These are phyloP conservation scores for Drosophila robusta DNA, from an alignment of 2,888 invertebrate genomes.

Conservation along the genomic window DNA sequence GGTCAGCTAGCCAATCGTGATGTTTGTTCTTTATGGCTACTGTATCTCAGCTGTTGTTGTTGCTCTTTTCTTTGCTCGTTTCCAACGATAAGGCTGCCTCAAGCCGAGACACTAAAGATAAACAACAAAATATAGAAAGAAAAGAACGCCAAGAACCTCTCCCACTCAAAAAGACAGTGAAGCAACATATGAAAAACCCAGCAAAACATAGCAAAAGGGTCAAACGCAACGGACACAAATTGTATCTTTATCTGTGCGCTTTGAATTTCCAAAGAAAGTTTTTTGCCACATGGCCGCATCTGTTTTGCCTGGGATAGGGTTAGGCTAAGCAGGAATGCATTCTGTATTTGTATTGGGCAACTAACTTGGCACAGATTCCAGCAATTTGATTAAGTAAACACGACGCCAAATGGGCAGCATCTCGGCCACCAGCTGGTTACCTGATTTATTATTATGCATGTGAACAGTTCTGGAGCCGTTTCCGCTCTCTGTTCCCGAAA, in stretches of 20 bases:
- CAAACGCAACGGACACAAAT: conserved; percentile 42
- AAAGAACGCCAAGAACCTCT: conserved; percentile 27
- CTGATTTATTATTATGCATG: conserved; percentile 64
- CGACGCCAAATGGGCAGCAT: conserved; percentile 45
- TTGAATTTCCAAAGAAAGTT: conserved; percentile 26
- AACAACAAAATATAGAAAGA: conserved; percentile 14
- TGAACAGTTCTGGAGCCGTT: conserved; percentile 52
- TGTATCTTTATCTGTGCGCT: conserved; percentile 4
- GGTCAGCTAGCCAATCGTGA: conserved; percentile 66
- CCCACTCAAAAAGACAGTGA: conserved; percentile 9
- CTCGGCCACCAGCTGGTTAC: conserved; percentile 63
- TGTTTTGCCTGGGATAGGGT: conserved; percentile 24
- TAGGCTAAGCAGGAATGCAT: conserved; percentile 20
- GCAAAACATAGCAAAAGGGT: conserved; percentile 55
- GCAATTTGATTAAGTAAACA: conserved; percentile 43
- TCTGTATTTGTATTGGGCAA: conserved; percentile 33
- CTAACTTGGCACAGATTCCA: conserved; percentile 53
- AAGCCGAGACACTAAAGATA: conserved; percentile 23
- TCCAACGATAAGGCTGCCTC: conserved; percentile 54
- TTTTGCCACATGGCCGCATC: conserved; percentile 47
- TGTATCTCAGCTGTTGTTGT: conserved; percentile 29
- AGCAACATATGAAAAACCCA: conserved; percentile 22
- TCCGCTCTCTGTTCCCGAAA: conserved; percentile 48
- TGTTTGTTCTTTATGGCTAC: conserved; percentile 34
- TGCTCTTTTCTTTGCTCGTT: conserved; percentile 24